Evolutionary conservation across 2,888 invertebrate genomes (phyloP), one percentile per base, ranked within the genome.

Genomic region (Hemithea aestivaria): DNA sequence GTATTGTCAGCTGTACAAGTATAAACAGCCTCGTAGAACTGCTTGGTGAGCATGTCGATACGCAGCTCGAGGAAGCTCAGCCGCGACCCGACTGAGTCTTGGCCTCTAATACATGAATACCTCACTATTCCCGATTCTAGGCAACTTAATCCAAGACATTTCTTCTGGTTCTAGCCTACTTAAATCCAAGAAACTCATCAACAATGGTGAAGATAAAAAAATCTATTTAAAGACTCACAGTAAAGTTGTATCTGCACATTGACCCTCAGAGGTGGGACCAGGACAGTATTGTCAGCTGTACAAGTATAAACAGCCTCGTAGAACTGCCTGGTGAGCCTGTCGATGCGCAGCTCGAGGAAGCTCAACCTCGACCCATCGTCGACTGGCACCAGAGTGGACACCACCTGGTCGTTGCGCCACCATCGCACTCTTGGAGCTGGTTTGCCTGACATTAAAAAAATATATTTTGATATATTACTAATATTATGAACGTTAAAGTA

Each of bases 1-100:
- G 92, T 93, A 66, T 93, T 93, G 62, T 91, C 91, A 4, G 93
- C 93, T 51, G 92, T 91, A 62, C 94, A 94, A 7, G 91, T 91
- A 71, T 91, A 92, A 2, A 90, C 88, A 1, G 91, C 90, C 51
- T 91, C 89, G 34, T 91, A 88, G 68, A 92, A 92, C n/a, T 89
- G 85, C 45, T 93, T 78, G 7, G 88, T 85, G 25, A 88, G 65
- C 44, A 73, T 77, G 0, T 79, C 69, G 60, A 85, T 75, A 51
- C 68, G 67, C 27, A 83, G 56, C 51, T 83, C 83, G 1, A 82
- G 58, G 0, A 71, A 52, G n/a, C n/a, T n/a, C n/a, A n/a, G n/a
- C n/a, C n/a, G n/a, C n/a, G n/a, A n/a, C n/a, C n/a, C n/a, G n/a
- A n/a, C n/a, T n/a, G n/a, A n/a, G n/a, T n/a, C n/a, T n/a, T n/a